Conservation (phyloP, 2,888 invertebrate genomes). For the Nezara viridula region DNA sequence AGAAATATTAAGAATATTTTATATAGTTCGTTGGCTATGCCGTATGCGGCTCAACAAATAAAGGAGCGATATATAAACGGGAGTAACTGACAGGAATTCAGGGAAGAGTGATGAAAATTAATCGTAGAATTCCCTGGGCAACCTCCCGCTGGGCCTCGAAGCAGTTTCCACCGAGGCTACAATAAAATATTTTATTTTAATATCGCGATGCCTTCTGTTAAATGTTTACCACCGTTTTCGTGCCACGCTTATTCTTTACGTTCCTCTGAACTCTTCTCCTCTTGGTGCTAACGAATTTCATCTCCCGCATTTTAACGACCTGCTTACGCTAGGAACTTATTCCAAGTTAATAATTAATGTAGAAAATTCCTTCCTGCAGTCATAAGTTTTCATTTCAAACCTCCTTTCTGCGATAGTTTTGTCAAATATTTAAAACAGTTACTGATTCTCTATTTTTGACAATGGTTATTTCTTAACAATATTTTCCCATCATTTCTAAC, state of each 20-base stretch:
- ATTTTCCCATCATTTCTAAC: too few species aligned
- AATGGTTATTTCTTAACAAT: too few species aligned
- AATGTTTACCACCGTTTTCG: not conserved
- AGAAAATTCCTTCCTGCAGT: not conserved
- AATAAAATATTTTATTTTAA: conserved; percentile 13
- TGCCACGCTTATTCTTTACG: conserved; percentile 9
- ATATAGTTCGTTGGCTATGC: not conserved
- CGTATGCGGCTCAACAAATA: not conserved
- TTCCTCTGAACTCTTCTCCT: not conserved
- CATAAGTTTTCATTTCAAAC: not conserved
- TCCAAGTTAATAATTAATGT: not conserved
- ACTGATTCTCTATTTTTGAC: not conserved
- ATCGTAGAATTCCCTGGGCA: not conserved
- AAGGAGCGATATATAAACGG: not conserved
- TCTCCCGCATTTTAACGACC: not conserved
- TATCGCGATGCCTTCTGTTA: not conserved
- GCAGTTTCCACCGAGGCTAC: not conserved
- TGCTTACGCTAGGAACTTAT: not conserved
- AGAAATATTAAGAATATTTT: not conserved
- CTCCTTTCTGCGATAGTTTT: not conserved
- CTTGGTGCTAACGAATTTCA: not conserved
- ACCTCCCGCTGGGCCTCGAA: not conserved
- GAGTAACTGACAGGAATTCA: conserved; percentile 8
- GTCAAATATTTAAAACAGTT: not conserved
- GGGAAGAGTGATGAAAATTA: not conserved